Percentiles rank a stretch among this genome's conserved stretches.
Evolutionary conservation across 1,140 invertebrate species (phyloP).

Genomic region (Ceratitis capitata): DNA sequence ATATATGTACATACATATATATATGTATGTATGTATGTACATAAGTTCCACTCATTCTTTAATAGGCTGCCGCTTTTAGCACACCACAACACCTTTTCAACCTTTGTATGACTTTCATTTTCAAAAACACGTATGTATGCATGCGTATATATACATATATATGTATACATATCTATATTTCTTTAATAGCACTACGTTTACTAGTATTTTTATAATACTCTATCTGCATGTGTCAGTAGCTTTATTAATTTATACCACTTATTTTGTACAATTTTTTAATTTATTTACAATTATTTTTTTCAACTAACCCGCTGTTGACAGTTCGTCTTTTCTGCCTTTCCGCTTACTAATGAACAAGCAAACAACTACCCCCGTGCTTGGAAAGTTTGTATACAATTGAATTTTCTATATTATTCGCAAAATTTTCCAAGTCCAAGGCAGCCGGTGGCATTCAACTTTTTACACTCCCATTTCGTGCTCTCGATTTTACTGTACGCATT

Average conservation of each 20-base stretch:
- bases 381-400: neutral
- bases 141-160: neutral
- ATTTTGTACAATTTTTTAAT: neutral
- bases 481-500: neutral
- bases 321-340: neutral
- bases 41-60: too few relatives aligned
- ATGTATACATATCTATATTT: neutral
- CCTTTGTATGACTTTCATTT: constrained; percentile 25
- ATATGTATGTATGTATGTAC: neutral
- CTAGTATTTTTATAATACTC: too few relatives aligned
- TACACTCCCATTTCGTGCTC: neutral
- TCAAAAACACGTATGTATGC: neutral
- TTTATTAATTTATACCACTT: neutral
- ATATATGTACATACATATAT: neutral
- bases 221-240: too few relatives aligned
- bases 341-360: neutral
- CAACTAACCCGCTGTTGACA: neutral
- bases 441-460: neutral
- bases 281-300: neutral
- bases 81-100: neutral
- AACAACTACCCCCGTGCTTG: neutral
- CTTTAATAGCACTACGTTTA: neutral
- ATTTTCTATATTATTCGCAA: neutral
- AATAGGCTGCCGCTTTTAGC: neutral
- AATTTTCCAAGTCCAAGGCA: neutral